Percentiles rank a stretch among this genome's conserved stretches.
Evolutionary conservation across 2,888 invertebrate species (phyloP).

Genomic region (Alsophila aescularia): DNA sequence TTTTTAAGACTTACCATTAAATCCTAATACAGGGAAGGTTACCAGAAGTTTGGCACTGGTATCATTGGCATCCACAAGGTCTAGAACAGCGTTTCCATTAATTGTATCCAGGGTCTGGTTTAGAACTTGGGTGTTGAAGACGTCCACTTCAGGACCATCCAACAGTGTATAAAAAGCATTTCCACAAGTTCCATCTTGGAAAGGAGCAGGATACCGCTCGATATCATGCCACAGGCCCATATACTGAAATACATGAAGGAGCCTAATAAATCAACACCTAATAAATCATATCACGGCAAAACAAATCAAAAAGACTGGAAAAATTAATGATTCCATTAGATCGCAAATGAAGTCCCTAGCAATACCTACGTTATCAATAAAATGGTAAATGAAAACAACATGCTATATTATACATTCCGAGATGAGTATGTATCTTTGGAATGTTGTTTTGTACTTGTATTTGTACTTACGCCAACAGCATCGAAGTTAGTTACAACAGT

Average conservation of each 20-base stretch:
- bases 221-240: constrained; percentile 61
- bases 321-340: too few species aligned
- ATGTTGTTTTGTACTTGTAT: too few species aligned
- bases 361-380: too few species aligned
- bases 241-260: constrained; percentile 46
- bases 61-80: constrained; percentile 71
- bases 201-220: constrained; percentile 53
- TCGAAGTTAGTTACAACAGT: constrained; percentile 51
- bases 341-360: too few species aligned
- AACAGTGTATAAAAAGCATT: constrained; percentile 55
- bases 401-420: too few species aligned
- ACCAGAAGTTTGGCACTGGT: constrained; percentile 84
- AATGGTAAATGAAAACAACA: too few species aligned
- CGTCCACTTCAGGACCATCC: constrained; percentile 40
- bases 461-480: constrained; percentile 49
- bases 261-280: too few species aligned
- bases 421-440: too few species aligned
- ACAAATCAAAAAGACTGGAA: too few species aligned
- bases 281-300: too few species aligned
- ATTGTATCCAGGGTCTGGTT: constrained; percentile 54
- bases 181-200: constrained; percentile 61
- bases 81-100: constrained; percentile 51
- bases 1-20: constrained; percentile 41
- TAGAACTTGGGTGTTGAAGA: constrained; percentile 59
- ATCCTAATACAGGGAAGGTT: constrained; percentile 83